A percentile compares a stretch with the other conserved stretches of the same genome.
phyloP scores from a whole-genome alignment of 2,888 invertebrate genomes.

The Thysanoteuthis rhombus region DNA sequence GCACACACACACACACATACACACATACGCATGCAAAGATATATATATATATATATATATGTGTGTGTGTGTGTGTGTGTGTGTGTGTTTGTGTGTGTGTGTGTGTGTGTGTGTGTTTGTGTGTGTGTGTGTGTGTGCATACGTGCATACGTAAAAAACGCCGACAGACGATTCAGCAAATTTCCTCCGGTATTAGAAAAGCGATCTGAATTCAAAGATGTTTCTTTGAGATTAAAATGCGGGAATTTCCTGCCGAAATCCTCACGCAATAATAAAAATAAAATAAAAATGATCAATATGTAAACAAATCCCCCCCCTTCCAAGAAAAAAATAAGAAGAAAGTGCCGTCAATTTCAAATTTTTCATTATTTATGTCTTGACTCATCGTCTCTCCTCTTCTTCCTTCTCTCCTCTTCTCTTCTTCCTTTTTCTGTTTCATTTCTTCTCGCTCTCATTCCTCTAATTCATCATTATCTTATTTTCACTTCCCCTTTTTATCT shows the following conservation, averaged over 20 bases:
- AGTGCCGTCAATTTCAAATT: too few relatives aligned
- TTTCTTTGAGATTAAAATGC: conserved; percentile 15
- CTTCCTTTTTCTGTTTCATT: not conserved
- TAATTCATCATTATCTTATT: not conserved
- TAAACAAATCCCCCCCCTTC: too few relatives aligned
- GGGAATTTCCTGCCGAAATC: not conserved
- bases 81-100: not conserved
- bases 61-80: too few relatives aligned
- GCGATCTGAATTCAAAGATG: conserved; percentile 1
- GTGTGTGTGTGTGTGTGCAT: not conserved
- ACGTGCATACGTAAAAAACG: not conserved
- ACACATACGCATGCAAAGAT: too few relatives aligned
- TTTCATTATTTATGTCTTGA: too few relatives aligned
- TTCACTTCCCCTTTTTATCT: not conserved
- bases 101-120: not conserved
- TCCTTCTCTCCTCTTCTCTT: not conserved
- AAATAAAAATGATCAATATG: too few relatives aligned
- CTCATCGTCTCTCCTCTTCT: not conserved
- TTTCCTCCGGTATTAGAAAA: not conserved
- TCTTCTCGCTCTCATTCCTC: not conserved
- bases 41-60: too few relatives aligned
- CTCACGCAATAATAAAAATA: not conserved
- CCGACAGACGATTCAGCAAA: not conserved
- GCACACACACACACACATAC: too few relatives aligned
- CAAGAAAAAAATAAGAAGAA: too few relatives aligned